Evolutionary conservation across 1,140 invertebrate species (phyloP).

Genomic region (Ladona fulva): DNA sequence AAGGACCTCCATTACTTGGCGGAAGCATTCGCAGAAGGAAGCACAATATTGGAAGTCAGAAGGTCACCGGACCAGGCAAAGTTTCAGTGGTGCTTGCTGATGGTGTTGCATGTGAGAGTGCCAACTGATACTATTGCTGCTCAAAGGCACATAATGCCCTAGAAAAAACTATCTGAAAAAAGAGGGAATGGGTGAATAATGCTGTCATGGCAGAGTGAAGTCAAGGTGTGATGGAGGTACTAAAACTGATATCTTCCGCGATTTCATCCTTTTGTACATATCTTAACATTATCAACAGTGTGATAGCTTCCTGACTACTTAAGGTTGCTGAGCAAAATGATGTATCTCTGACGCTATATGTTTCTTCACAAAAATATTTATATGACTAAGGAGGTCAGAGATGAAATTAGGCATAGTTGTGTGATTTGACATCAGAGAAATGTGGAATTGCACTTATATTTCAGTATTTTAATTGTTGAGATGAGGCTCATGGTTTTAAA

Average conservation of each 20-base stretch:
- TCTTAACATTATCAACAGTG: not conserved
- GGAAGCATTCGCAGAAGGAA: not conserved
- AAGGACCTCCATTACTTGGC: not conserved
- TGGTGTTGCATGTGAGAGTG: not conserved
- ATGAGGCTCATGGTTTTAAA: constrained; percentile 1
- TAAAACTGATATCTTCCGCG: not conserved
- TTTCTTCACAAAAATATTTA: not conserved
- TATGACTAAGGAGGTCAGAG: not conserved
- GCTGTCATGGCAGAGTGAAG: not conserved
- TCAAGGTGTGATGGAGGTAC: not conserved
- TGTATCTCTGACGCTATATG: not conserved
- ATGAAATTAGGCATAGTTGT: not conserved
- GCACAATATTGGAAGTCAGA: not conserved
- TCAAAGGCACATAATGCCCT: not conserved
- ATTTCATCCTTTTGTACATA: constrained; percentile 3
- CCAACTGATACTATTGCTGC: not conserved
- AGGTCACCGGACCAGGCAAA: not conserved
- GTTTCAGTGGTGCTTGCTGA: not conserved
- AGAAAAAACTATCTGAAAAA: not conserved
- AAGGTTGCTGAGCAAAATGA: not conserved
- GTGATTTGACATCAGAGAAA: not conserved
- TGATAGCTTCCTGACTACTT: not conserved
- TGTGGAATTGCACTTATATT: constrained; percentile 4
- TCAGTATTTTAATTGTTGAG: constrained; percentile 4
- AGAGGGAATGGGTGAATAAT: not conserved